These are phyloP conservation scores for Microcebus murinus DNA, from an alignment of 2,113 vertebrate genomes.

Conservation along the genomic window DNA sequence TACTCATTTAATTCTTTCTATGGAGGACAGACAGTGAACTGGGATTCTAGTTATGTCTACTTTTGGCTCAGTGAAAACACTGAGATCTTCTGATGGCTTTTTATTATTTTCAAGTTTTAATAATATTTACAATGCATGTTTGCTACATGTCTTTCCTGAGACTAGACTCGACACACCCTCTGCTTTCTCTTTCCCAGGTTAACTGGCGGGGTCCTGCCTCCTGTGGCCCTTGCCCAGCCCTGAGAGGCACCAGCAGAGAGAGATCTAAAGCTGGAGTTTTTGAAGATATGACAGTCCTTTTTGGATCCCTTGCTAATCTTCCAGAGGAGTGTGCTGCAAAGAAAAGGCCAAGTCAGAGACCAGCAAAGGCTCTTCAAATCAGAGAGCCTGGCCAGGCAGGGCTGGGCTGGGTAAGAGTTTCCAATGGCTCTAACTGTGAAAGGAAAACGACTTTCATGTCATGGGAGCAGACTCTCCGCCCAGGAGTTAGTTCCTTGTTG, in stretches of 20 bases:
- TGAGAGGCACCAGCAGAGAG: neutral
- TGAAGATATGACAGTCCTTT: neutral
- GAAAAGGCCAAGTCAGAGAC: neutral
- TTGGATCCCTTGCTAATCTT: neutral
- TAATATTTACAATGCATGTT: neutral
- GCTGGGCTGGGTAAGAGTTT: accelerated
- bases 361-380: neutral
- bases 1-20: neutral
- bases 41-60: neutral
- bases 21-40: neutral
- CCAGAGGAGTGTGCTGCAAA: neutral
- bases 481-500: neutral
- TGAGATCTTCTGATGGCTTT: neutral
- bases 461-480: neutral
- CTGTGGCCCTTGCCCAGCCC: neutral
- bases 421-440: neutral
- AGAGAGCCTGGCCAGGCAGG: neutral
- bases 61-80: neutral
- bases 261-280: neutral
- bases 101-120: neutral
- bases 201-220: neutral
- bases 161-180: neutral
- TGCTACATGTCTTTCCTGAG: neutral
- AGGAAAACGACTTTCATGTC: neutral
- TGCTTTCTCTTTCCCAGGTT: neutral